Percentiles rank a stretch among this genome's conserved stretches.
phyloP scores from a whole-genome alignment of 2,113 vertebrate species.

The Lichenostomus cassidix region DNA sequence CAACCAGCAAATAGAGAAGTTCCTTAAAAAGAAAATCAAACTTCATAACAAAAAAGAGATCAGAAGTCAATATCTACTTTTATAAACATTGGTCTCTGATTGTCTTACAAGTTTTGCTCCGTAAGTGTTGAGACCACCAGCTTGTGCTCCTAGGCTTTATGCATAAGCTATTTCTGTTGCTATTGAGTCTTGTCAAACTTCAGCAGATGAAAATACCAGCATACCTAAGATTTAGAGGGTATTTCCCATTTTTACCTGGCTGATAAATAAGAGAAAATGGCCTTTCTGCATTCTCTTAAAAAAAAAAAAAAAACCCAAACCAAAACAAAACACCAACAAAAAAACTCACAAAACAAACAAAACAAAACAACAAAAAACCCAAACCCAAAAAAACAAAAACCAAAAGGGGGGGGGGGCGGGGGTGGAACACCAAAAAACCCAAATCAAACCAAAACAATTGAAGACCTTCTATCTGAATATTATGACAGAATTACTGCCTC shows the following conservation, averaged over 20 bases:
- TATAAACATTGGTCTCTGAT: neutral
- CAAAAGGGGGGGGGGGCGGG: no score
- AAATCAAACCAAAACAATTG: neutral
- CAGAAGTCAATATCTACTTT: neutral
- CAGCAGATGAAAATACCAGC: neutral
- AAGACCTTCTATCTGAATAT: neutral
- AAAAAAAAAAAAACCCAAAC: neutral
- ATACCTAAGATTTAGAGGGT: neutral
- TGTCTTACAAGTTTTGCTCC: neutral
- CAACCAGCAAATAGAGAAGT: neutral
- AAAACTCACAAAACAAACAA: neutral
- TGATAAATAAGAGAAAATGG: neutral
- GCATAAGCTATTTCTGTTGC: neutral
- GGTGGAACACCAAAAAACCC: accelerated
- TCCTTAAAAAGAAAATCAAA: neutral
- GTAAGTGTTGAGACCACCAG: neutral
- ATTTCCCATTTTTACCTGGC: neutral
- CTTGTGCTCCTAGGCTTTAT: neutral
- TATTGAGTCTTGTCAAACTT: neutral
- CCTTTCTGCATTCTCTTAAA: neutral
- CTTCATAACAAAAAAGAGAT: neutral
- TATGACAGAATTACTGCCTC: accelerated
- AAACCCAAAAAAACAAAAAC: accelerated
- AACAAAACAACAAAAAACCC: neutral
- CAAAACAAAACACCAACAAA: neutral